Base-by-base conservation (phyloP, 2,797 vertebrate genomes). In the Lagodon rhomboides region DNA sequence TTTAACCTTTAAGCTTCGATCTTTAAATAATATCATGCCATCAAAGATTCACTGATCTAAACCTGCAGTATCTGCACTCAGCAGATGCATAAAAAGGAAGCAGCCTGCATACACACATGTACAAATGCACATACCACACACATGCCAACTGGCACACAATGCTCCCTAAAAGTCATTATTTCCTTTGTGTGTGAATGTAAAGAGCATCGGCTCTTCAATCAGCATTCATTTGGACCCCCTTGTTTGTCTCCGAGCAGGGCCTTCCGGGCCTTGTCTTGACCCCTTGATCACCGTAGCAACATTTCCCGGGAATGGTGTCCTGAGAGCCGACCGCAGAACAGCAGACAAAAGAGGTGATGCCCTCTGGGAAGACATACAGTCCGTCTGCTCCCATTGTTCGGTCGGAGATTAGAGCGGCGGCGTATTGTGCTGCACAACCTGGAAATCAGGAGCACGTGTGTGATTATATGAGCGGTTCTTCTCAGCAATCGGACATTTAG, bases 231-330 rank as follows among this genome's bases (percentile, higher is more conserved):
- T 41, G 7, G 12, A 41, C 75, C 73, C 72, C 50, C 27, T 15
- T 67, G 51, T 79, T 82, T 75, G 72, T 80, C 78, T 75, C 56
- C 13, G 27, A 30, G 16, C 56, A 20, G 20, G 17, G 77, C 76
- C 51, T 71, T 80, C 53, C 38, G 70, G 68, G 79, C 66, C 73
- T 79, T 69, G 65, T 79, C 78, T 78, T 87, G 76, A 87, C 79
- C 84, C 72, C 43, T 53, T 38, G 18, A 63, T 92, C 67, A 3
- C 90, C 87, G 91, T 87, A 61, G 90, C 80, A 87, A 91, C 88
- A 5, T 70, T 62, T 76, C 55, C 41, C 46, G 23, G 81, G 77
- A 87, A 34, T 70, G 64, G 62, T 56, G 65, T 66, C 68, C 44
- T 62, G 9, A 12, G 18, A 83, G 61, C 25, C 44, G 44, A 34